Evolutionary conservation across 1,140 invertebrate species (phyloP).

Genomic region (Octopus bimaculoides): DNA sequence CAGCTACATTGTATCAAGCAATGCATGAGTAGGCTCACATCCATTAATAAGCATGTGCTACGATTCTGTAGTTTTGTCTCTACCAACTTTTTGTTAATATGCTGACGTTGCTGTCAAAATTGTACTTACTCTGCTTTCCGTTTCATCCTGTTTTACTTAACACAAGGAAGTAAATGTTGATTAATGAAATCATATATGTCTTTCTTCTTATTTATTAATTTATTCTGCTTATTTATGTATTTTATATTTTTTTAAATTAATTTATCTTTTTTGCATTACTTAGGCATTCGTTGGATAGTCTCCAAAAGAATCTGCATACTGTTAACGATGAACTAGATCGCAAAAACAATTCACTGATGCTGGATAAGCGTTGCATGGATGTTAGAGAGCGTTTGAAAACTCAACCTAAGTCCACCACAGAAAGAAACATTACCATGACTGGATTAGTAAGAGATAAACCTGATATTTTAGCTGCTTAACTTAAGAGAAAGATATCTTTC

Average conservation of each 20-base stretch:
- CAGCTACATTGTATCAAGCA: too few relatives aligned
- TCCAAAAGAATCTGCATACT: conserved; percentile 55
- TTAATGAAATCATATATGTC: too few relatives aligned
- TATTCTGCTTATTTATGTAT: not conserved
- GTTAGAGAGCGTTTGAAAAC: conserved; percentile 51
- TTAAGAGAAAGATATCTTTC: not conserved
- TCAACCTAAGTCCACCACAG: conserved; percentile 42
- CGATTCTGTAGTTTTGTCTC: too few relatives aligned
- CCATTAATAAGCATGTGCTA: too few relatives aligned
- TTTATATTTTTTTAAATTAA: not conserved
- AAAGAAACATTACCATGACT: conserved; percentile 52
- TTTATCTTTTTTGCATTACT: conserved; percentile 15
- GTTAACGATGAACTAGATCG: conserved; percentile 56
- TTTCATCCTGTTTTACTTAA: too few relatives aligned
- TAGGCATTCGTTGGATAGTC: conserved; percentile 56
- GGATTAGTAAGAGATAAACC: conserved; percentile 51
- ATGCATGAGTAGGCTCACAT: too few relatives aligned
- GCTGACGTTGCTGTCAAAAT: too few relatives aligned
- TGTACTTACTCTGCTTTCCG: not conserved
- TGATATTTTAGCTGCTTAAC: conserved; percentile 38
- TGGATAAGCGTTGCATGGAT: conserved; percentile 55
- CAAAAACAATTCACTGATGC: conserved; percentile 56
- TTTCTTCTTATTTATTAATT: not conserved
- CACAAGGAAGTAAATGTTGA: too few relatives aligned
- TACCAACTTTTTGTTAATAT: too few relatives aligned